Conservation (phyloP, 2,113 vertebrate species). For the Daboia siamensis region DNA sequence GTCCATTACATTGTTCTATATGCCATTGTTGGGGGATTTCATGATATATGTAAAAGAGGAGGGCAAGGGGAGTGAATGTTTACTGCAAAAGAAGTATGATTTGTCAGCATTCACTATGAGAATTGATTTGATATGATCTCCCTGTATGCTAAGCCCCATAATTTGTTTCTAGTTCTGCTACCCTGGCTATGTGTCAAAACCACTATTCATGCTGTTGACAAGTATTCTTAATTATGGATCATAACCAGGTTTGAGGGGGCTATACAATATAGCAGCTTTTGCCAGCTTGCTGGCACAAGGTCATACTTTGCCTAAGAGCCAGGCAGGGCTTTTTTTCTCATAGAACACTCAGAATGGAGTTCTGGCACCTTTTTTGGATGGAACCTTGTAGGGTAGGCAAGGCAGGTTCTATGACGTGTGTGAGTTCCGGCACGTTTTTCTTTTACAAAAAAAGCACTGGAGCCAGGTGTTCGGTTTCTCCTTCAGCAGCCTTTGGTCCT, state of each 20-base stretch:
- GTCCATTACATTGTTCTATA: not conserved
- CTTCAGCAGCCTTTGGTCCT: too few species aligned
- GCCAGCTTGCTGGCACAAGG: not conserved
- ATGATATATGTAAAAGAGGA: not conserved
- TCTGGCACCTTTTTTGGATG: too few species aligned
- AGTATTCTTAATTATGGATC: not conserved
- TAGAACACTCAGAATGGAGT: too few species aligned
- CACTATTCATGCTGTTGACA: not conserved
- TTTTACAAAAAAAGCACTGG: too few species aligned
- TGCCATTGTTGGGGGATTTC: not conserved
- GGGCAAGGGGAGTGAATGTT: not conserved
- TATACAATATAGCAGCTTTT: not conserved
- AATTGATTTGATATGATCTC: not conserved
- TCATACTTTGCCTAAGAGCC: not conserved
- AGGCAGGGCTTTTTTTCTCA: too few species aligned
- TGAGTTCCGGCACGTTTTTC: too few species aligned
- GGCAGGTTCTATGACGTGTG: too few species aligned
- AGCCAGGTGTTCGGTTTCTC: too few species aligned
- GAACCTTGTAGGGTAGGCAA: too few species aligned
- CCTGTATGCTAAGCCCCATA: not conserved
- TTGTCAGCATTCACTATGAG: not conserved
- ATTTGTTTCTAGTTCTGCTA: not conserved
- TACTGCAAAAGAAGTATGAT: not conserved
- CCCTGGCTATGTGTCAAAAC: not conserved
- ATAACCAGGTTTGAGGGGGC: not conserved